Conservation (phyloP, 2,797 vertebrate genomes). For the Falco naumanni region DNA sequence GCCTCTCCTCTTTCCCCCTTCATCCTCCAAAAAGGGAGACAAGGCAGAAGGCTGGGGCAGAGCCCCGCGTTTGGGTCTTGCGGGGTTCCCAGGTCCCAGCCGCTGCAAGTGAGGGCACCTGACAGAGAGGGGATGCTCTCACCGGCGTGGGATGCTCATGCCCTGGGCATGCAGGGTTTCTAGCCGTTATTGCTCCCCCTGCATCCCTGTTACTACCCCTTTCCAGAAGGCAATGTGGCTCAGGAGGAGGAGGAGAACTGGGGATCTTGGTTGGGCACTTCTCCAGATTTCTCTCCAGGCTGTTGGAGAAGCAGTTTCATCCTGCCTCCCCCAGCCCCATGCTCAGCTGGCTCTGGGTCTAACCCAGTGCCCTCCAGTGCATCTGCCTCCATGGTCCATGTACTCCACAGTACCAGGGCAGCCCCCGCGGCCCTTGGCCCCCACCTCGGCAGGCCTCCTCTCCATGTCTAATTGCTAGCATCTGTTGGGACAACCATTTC, state of each 20-base stretch:
- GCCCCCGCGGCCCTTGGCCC: accelerated
- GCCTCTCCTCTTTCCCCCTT: neutral
- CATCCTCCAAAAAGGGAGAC: neutral
- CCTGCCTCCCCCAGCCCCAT: neutral
- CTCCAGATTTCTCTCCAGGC: accelerated
- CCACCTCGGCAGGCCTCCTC: neutral
- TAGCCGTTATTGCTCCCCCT: accelerated
- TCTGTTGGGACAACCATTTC: neutral
- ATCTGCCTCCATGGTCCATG: accelerated
- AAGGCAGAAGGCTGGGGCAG: neutral
- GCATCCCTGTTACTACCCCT: neutral
- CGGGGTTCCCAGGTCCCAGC: neutral
- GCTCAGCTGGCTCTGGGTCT: neutral
- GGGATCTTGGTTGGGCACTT: neutral
- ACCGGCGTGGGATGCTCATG: neutral
- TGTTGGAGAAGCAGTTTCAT: neutral
- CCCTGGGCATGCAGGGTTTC: accelerated
- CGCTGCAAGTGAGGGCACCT: accelerated
- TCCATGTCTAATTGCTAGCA: neutral
- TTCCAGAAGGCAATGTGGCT: neutral
- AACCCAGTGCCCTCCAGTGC: accelerated
- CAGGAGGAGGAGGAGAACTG: neutral
- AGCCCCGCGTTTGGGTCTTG: neutral
- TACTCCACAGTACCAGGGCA: neutral
- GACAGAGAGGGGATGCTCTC: neutral